A percentile compares a stretch with the other conserved stretches of the same genome.
phyloP scores from a whole-genome alignment of 2,888 invertebrate species.

The Clistopyga incitator region DNA sequence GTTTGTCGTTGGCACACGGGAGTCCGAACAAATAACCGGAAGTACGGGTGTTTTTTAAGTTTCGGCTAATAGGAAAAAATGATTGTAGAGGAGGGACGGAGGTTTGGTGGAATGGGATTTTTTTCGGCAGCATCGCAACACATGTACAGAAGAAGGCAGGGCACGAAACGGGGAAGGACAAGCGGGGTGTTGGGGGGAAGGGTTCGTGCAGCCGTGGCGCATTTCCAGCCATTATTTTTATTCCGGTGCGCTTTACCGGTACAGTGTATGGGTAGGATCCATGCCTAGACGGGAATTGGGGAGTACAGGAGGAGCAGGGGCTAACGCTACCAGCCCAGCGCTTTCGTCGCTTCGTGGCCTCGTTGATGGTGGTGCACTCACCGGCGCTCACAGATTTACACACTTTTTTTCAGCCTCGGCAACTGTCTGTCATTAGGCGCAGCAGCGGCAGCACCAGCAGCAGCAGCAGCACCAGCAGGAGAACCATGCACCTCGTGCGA shows the following conservation, averaged over 20 bases:
- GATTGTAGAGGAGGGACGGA: constrained; percentile 68
- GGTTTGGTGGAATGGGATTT: constrained; percentile 33
- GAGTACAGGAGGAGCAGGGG: constrained; percentile 36
- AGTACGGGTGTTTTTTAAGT: constrained; percentile 80
- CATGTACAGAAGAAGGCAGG: constrained; percentile 54
- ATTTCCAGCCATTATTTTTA: constrained; percentile 81
- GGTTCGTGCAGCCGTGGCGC: constrained; percentile 67
- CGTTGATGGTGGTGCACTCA: constrained; percentile 69
- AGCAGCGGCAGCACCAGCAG: constrained; percentile 69
- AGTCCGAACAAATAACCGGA: constrained; percentile 78
- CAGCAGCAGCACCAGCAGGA: too few relatives aligned
- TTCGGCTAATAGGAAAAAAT: constrained; percentile 81
- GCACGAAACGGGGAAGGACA: constrained; percentile 41
- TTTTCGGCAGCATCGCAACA: constrained; percentile 44
- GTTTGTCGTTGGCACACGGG: constrained; percentile 62
- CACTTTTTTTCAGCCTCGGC: constrained; percentile 76
- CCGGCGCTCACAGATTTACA: constrained; percentile 78
- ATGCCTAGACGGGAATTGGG: constrained; percentile 26
- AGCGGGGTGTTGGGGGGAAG: background rate
- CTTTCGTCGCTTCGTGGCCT: constrained; percentile 66
- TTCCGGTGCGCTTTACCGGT: constrained; percentile 80
- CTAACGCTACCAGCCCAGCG: constrained; percentile 53
- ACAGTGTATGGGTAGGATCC: constrained; percentile 55
- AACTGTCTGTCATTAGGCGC: constrained; percentile 84
- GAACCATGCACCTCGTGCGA: constrained; percentile 63